These are phyloP conservation scores for Chrysogorgia sp. DNA, from an alignment of 92 coral and sea anemone genomes.

Conservation along the genomic window DNA sequence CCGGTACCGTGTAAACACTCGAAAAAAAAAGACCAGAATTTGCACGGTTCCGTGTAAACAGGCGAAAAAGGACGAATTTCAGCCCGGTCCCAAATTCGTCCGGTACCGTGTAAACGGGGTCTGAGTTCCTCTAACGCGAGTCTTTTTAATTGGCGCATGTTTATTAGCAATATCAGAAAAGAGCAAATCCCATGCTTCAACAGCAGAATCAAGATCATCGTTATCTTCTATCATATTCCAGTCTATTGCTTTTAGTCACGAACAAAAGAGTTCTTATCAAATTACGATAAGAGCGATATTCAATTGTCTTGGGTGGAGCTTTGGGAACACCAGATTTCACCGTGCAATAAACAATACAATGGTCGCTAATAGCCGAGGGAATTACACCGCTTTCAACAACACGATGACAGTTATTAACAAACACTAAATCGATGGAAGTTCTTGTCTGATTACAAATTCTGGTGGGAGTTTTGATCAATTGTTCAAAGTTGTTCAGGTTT, in stretches of 20 bases:
- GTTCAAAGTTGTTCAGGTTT: constrained; percentile 22
- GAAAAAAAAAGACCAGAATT: too few relatives aligned
- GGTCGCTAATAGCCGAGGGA: constrained; percentile 48
- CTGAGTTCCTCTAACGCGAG: not conserved
- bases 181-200: not conserved
- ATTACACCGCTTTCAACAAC: constrained; percentile 37
- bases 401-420: constrained; percentile 41
- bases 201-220: constrained; percentile 20
- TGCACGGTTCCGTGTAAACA: too few relatives aligned
- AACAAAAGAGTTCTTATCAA: constrained; percentile 16
- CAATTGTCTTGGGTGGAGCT: constrained; percentile 38
- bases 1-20: too few relatives aligned
- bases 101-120: too few relatives aligned
- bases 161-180: not conserved
- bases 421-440: constrained; percentile 35
- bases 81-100: too few relatives aligned
- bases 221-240: constrained; percentile 7
- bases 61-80: too few relatives aligned
- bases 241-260: constrained; percentile 1
- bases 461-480: constrained; percentile 46
- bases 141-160: constrained; percentile 2
- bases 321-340: constrained; percentile 47
- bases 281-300: constrained; percentile 48
- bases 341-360: constrained; percentile 47
- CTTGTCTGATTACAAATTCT: constrained; percentile 39